A percentile compares a stretch with the other conserved stretches of the same genome.
phyloP scores from a whole-genome alignment of 2,888 invertebrate genomes.

The Agriopis marginaria region DNA sequence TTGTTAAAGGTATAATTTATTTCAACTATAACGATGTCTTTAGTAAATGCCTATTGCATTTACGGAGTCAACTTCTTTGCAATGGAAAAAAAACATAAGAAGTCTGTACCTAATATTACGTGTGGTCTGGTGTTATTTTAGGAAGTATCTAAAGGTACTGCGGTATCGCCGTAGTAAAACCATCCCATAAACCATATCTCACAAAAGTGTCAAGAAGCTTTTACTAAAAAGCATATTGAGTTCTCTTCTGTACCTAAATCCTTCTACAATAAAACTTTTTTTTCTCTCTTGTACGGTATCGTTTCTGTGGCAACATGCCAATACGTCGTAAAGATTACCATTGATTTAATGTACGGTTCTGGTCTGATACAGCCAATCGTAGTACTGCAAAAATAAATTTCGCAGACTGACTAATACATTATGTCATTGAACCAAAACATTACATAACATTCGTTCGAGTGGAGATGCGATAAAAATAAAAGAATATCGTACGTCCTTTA shows the following conservation, averaged over 20 bases:
- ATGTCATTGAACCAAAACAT: constrained; percentile 45
- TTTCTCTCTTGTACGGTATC: constrained; percentile 42
- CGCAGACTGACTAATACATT: constrained; percentile 43
- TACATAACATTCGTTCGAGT: constrained; percentile 39
- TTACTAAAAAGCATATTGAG: constrained; percentile 37
- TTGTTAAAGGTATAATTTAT: too few species aligned
- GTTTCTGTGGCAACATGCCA: constrained; percentile 43
- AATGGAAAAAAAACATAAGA: too few species aligned
- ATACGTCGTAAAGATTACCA: constrained; percentile 44
- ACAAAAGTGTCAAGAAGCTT: constrained; percentile 34
- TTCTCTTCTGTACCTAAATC: constrained; percentile 31
- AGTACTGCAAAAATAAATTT: constrained; percentile 41
- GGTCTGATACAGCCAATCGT: constrained; percentile 37
- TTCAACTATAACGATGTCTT: too few species aligned
- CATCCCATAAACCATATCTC: constrained; percentile 26
- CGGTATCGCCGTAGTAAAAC: constrained; percentile 1
- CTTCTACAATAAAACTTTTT: constrained; percentile 35
- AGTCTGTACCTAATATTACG: background rate
- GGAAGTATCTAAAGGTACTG: background rate
- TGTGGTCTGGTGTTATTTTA: constrained; percentile 5
- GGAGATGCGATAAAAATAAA: constrained; percentile 35
- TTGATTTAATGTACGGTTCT: constrained; percentile 42
- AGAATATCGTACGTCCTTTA: constrained; percentile 40
- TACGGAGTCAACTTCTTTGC: too few species aligned
- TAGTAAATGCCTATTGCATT: too few species aligned